phyloP scores from a whole-genome alignment of 1,140 invertebrate species.

The Philotrypesis tridentata region DNA sequence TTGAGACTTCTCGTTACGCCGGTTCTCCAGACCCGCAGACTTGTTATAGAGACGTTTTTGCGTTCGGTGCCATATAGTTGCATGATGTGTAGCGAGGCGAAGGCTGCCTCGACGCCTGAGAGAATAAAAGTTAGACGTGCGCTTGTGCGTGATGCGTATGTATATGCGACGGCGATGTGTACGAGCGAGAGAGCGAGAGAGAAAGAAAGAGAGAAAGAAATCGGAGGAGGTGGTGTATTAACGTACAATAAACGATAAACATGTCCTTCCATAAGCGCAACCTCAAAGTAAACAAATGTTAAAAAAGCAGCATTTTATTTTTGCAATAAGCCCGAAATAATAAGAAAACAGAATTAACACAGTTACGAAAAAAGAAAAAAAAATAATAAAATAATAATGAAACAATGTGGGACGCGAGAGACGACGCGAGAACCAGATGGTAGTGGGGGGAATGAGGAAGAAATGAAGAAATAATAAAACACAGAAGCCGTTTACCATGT shows the following conservation, averaged over 20 bases:
- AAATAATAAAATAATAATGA: too few relatives aligned
- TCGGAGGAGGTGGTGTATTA: constrained; percentile 60
- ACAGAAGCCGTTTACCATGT: constrained; percentile 43
- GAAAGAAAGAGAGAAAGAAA: constrained; percentile 20
- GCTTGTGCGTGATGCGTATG: too few relatives aligned
- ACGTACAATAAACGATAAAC: constrained; percentile 67
- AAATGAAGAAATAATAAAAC: constrained; percentile 24
- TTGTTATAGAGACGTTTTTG: neutral
- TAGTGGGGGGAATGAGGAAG: too few relatives aligned
- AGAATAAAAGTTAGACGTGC: too few relatives aligned
- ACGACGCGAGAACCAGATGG: too few relatives aligned
- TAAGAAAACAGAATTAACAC: constrained; percentile 39
- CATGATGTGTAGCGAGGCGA: too few relatives aligned
- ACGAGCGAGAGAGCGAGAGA: too few relatives aligned
- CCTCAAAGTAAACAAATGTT: constrained; percentile 69
- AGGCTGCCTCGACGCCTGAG: constrained; percentile 43
- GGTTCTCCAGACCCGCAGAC: neutral
- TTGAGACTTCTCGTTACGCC: neutral
- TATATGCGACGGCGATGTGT: too few relatives aligned
- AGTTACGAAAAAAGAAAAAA: constrained; percentile 15
- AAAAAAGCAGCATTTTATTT: constrained; percentile 55
- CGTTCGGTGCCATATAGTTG: neutral
- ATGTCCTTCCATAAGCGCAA: constrained; percentile 70
- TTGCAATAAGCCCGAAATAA: constrained; percentile 49
- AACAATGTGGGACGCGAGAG: too few relatives aligned